Conservation (phyloP, 1,140 invertebrate species). For the Matsumurasca onukii region DNA sequence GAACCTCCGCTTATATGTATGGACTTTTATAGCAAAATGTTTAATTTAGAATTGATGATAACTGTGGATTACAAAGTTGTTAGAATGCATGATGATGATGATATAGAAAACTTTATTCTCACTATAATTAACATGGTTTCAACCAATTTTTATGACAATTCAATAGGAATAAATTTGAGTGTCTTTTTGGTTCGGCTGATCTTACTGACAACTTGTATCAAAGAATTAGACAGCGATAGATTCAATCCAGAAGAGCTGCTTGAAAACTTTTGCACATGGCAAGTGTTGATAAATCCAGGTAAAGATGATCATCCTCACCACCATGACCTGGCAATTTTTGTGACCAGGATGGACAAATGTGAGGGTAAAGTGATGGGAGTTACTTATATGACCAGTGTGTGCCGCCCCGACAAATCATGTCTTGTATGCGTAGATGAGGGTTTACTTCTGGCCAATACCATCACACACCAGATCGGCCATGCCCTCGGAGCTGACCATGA, state of each 20-base stretch:
- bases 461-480: constrained; percentile 73
- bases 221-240: constrained; percentile 41
- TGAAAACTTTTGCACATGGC: constrained; percentile 62
- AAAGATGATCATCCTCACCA: constrained; percentile 63
- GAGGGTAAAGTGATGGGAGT: constrained; percentile 61
- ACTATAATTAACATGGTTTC: constrained; percentile 64
- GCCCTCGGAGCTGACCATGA: constrained; percentile 66
- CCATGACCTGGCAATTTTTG: constrained; percentile 67
- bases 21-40: background rate
- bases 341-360: constrained; percentile 58
- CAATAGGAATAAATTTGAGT: constrained; percentile 59
- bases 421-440: constrained; percentile 69
- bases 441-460: constrained; percentile 62
- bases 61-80: constrained; percentile 61
- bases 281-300: constrained; percentile 57
- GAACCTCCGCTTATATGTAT: background rate
- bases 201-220: constrained; percentile 51
- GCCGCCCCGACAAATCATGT: constrained; percentile 60
- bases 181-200: constrained; percentile 59
- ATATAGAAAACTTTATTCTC: constrained; percentile 61
- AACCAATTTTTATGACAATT: constrained; percentile 59
- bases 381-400: constrained; percentile 65
- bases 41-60: constrained; percentile 56
- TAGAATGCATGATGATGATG: constrained; percentile 57
- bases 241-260: constrained; percentile 41